These are phyloP conservation scores for Protula sp. DNA, from an alignment of 2,888 invertebrate species.

Conservation along the genomic window DNA sequence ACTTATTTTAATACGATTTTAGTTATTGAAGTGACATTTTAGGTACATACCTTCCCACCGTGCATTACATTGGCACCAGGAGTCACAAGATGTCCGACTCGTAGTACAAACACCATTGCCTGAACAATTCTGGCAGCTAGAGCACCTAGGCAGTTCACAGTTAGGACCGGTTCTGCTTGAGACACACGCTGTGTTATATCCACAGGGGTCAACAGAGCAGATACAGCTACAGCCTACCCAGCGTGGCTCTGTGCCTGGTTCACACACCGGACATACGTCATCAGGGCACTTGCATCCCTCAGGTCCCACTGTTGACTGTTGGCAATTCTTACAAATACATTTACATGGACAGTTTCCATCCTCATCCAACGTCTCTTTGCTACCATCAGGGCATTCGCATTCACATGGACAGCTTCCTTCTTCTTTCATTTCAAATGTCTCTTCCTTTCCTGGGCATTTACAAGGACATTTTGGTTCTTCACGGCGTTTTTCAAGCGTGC, in stretches of 20 bases:
- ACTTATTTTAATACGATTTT: too few relatives aligned
- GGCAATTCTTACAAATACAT: slow-evolving; percentile 8
- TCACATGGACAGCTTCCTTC: slow-evolving; percentile 2
- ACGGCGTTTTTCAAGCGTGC: background rate
- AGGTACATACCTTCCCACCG: background rate
- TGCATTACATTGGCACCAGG: background rate
- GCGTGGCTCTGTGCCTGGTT: background rate
- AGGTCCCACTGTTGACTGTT: slow-evolving; percentile 5
- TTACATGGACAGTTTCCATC: slow-evolving; percentile 6
- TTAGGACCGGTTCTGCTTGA: background rate
- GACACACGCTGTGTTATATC: background rate
- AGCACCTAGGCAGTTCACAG: background rate
- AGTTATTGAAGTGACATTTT: too few relatives aligned
- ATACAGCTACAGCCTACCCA: background rate
- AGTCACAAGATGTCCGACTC: background rate
- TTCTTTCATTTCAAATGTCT: slow-evolving; percentile 1
- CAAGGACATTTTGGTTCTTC: slow-evolving; percentile 4
- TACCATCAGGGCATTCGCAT: slow-evolving; percentile 6
- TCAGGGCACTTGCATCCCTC: slow-evolving; percentile 7
- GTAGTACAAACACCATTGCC: background rate
- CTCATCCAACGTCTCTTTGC: background rate
- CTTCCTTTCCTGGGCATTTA: slow-evolving; percentile 5
- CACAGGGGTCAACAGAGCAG: background rate
- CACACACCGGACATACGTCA: slow-evolving; percentile 6
- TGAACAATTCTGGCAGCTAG: background rate